phyloP scores from a whole-genome alignment of 2,113 vertebrate genomes.

The Phrynosoma platyrhinos region DNA sequence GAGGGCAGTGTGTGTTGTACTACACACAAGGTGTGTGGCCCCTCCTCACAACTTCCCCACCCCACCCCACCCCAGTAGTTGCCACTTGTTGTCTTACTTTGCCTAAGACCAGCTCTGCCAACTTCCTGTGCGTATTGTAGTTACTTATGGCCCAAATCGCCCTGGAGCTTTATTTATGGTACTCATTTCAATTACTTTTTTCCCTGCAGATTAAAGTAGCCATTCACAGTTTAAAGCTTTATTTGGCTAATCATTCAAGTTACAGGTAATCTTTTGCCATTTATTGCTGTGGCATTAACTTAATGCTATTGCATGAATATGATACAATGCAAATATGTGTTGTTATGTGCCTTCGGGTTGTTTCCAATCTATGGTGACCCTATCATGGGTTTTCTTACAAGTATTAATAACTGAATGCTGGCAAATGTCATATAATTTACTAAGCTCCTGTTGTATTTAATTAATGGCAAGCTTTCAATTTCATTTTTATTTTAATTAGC shows the following conservation, averaged over 20 bases:
- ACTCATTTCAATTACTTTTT: background rate
- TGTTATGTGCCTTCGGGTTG: background rate
- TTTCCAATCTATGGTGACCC: no score
- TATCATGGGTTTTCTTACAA: no score
- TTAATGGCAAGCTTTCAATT: conserved; percentile 1
- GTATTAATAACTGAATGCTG: background rate
- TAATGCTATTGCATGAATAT: background rate
- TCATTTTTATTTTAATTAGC: background rate
- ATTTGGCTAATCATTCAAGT: background rate
- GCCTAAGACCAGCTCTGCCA: no score
- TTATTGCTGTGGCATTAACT: background rate
- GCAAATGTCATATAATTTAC: background rate
- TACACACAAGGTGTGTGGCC: no score
- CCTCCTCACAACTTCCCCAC: no score
- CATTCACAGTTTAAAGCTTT: background rate
- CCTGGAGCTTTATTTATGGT: background rate
- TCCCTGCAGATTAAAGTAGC: background rate
- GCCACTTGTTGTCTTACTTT: no score
- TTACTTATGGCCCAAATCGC: background rate
- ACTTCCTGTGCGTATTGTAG: background rate
- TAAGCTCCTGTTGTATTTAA: conserved; percentile 2
- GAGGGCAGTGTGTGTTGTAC: no score
- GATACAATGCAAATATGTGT: background rate
- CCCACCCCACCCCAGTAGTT: no score
- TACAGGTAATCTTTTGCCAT: background rate